phyloP scores from a whole-genome alignment of 2,113 vertebrate genomes.

The Lepus americanus region DNA sequence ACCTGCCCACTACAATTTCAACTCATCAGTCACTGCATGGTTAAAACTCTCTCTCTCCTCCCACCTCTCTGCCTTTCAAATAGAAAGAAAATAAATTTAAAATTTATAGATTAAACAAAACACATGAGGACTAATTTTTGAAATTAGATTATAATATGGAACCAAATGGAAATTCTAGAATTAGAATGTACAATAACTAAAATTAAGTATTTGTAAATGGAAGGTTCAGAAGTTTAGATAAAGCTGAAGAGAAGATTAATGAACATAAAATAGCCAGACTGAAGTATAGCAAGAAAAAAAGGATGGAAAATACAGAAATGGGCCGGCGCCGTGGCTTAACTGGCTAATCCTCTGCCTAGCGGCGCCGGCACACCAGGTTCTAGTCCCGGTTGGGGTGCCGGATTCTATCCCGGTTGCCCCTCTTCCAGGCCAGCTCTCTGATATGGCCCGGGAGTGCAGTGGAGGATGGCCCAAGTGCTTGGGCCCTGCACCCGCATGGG shows the following conservation, averaged over 20 bases:
- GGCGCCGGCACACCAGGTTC: too few relatives aligned
- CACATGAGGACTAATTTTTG: not conserved
- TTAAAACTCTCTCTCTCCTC: not conserved
- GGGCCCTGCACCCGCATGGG: too few relatives aligned
- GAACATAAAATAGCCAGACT: slow-evolving; percentile 40
- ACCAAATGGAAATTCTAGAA: slow-evolving; percentile 55
- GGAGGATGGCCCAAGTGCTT: too few relatives aligned
- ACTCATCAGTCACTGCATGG: not conserved
- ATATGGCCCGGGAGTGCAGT: too few relatives aligned
- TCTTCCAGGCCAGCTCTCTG: too few relatives aligned
- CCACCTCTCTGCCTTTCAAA: too few relatives aligned
- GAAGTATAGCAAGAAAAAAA: not conserved
- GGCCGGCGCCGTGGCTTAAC: too few relatives aligned
- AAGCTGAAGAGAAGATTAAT: slow-evolving; percentile 14
- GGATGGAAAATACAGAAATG: slow-evolving; percentile 27
- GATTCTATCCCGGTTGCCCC: too few relatives aligned
- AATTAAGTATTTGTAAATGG: not conserved
- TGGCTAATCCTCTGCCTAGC: too few relatives aligned
- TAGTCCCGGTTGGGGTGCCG: too few relatives aligned
- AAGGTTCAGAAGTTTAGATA: slow-evolving; percentile 15
- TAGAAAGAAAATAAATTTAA: too few relatives aligned
- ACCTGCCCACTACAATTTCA: slow-evolving; percentile 30
- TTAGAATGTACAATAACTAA: not conserved
- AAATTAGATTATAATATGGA: not conserved
- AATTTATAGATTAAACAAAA: too few relatives aligned